Evolutionary conservation across 2,797 vertebrate species (phyloP).

Genomic region (Pipistrellus pipistrellus): DNA sequence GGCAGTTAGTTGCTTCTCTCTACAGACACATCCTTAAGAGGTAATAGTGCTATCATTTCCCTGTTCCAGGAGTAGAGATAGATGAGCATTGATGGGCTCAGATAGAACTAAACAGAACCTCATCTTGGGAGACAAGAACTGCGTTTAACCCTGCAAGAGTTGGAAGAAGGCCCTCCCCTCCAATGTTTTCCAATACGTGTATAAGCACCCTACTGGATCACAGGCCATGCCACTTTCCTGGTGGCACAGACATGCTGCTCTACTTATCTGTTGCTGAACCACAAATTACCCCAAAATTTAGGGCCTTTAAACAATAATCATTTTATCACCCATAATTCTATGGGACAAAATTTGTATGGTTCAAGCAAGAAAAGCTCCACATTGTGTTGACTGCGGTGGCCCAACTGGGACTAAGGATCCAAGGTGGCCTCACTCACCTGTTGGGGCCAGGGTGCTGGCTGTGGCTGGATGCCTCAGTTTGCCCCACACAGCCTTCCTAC

Average conservation of each 20-base stretch:
- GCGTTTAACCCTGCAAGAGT: not conserved
- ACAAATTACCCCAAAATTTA: not conserved
- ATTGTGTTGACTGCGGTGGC: not conserved
- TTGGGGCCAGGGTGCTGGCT: not conserved
- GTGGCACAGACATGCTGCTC: not conserved
- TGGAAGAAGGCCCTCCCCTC: not conserved
- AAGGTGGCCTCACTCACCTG: not conserved
- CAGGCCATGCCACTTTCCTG: not conserved
- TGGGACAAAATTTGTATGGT: not conserved
- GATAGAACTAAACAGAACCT: slow-evolving; percentile 20
- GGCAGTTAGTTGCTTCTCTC: slow-evolving; percentile 62
- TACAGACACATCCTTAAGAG: slow-evolving; percentile 31
- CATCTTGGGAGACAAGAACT: not conserved
- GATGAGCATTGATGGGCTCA: not conserved
- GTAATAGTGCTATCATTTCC: slow-evolving; percentile 39
- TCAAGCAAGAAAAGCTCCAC: not conserved
- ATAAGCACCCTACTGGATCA: not conserved
- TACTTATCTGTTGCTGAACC: not conserved
- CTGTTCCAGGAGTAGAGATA: slow-evolving; percentile 7
- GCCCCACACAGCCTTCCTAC: not conserved
- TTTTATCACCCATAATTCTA: not conserved
- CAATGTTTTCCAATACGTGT: fast-evolving
- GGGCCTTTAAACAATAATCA: not conserved
- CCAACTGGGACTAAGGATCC: fast-evolving
- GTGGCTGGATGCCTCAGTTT: not conserved